Base-by-base conservation (phyloP, 2,888 invertebrate species). In the Neuroscelio doddi region DNA sequence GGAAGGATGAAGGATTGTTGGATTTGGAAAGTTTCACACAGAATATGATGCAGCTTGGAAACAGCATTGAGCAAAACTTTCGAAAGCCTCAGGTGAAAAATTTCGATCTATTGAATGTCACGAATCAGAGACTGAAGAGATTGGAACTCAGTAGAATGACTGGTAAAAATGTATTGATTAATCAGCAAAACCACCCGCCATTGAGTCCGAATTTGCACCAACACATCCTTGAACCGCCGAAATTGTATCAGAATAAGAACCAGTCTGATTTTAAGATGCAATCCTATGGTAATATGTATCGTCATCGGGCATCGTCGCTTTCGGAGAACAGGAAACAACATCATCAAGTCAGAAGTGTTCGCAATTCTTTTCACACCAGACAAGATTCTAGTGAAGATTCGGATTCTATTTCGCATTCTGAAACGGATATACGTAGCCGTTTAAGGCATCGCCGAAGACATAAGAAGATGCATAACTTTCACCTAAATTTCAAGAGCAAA, bases 361-460 rank as follows among this genome's bases (percentile, higher is more conserved):
- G 81, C 0, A 73, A 84, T 10, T 84, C 84, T 0, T 83, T 82
- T 61, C 82, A 84, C 49, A 80, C 81, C 0, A 71, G 67, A 10
- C 79, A 82, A 49, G 82, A 84, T 17, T 83, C 84, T 3, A 83
- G 83, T 64, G 84, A 84, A 16, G 84, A 84, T 46, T 84, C 83
- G 0, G 84, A 84, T 24, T 84, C 84, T 0, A 81, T 88, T 53
- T 88, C 88, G 0, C 87, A 88, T 49, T 88, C 88, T 0, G 88
- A 88, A 66, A 88, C 87, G 29, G 88, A 88, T 59, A 88, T 88
- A 49, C 80, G 88, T 1, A 78, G 78, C n/a, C 75, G 82, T 8
- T 57, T 83, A 36, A 73, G 81, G 7, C 79, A 78, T 29, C 80
- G 79, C 26, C 73, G 81, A 0, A 80, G 82, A 36, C 82, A 79